A percentile compares a stretch with the other conserved stretches of the same genome.
These are phyloP conservation scores for Aleadryas rufinucha DNA, from an alignment of 2,113 vertebrate species.

Conservation along the genomic window DNA sequence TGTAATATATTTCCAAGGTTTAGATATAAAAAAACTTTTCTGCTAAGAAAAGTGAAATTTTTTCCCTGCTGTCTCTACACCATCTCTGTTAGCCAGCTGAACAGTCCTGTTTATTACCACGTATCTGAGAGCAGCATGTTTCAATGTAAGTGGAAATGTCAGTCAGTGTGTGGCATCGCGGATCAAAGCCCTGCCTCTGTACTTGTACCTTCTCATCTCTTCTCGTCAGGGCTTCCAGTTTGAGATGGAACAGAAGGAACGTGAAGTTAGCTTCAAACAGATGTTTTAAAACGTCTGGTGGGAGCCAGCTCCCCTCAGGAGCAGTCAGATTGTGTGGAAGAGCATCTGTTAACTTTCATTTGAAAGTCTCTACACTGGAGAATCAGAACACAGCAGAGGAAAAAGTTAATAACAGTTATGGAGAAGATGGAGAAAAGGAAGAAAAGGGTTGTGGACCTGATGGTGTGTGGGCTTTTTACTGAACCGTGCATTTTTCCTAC, in stretches of 20 bases:
- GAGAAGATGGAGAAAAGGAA: not conserved
- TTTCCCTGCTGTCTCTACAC: not conserved
- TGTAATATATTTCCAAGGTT: not conserved
- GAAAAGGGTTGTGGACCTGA: not conserved
- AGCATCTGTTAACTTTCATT: conserved; percentile 59
- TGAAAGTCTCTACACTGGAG: conserved; percentile 11
- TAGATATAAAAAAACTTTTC: not conserved
- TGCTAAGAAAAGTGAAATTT: not conserved
- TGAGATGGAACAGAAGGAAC: conserved; percentile 61
- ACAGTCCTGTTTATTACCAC: conserved; percentile 36
- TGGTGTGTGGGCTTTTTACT: not conserved
- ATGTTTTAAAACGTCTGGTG: conserved; percentile 56
- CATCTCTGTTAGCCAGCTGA: conserved; percentile 35
- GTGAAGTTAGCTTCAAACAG: conserved; percentile 56
- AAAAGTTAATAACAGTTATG: not conserved
- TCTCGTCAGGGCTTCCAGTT: conserved; percentile 27
- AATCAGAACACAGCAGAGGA: not conserved
- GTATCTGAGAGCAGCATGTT: conserved; percentile 41
- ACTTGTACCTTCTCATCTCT: conserved; percentile 51
- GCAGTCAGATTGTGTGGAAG: conserved; percentile 7
- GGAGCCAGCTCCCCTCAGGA: conserved; percentile 56
- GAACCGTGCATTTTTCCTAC: not conserved
- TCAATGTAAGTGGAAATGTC: conserved; percentile 57
- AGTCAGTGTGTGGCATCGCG: conserved; percentile 25
- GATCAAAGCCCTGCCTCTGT: conserved; percentile 53